phyloP scores from a whole-genome alignment of 1,140 invertebrate genomes.

The Drosophila guanche region DNA sequence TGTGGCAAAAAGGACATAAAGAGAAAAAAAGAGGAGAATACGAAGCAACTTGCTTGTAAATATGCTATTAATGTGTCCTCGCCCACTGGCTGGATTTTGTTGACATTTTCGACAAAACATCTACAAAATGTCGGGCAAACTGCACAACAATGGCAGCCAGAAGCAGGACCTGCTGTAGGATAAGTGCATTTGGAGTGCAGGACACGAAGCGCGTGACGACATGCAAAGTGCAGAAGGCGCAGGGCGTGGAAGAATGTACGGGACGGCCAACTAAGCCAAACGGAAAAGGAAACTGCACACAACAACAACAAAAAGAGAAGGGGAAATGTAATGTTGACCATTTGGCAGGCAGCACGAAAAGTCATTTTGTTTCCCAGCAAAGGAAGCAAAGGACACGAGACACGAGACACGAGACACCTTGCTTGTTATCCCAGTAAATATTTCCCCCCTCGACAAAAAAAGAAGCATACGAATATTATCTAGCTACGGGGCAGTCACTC shows the following conservation, averaged over 20 bases:
- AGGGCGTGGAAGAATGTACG: not conserved
- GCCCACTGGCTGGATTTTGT: slow-evolving; percentile 54
- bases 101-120: slow-evolving; percentile 80
- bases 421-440: slow-evolving; percentile 68
- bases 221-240: slow-evolving; percentile 61
- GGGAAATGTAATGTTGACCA: slow-evolving; percentile 73
- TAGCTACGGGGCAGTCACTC: not conserved
- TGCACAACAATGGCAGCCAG: slow-evolving; percentile 42
- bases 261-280: slow-evolving; percentile 64
- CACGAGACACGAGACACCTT: slow-evolving; percentile 37
- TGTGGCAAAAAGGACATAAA: slow-evolving; percentile 74
- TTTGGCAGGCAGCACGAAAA: slow-evolving; percentile 76
- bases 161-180: slow-evolving; percentile 35
- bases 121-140: slow-evolving; percentile 61
- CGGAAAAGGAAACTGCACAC: slow-evolving; percentile 75
- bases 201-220: slow-evolving; percentile 72
- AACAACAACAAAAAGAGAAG: slow-evolving; percentile 28
- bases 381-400: slow-evolving; percentile 2
- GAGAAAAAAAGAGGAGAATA: slow-evolving; percentile 31
- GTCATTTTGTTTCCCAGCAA: slow-evolving; percentile 57
- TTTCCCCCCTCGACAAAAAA: slow-evolving; percentile 48
- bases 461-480: slow-evolving; percentile 45
- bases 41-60: slow-evolving; percentile 23
- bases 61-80: slow-evolving; percentile 51
- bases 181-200: slow-evolving; percentile 77